Evolutionary conservation across 2,797 vertebrate species (phyloP).

Genomic region (Acipenser oxyrinchus): DNA sequence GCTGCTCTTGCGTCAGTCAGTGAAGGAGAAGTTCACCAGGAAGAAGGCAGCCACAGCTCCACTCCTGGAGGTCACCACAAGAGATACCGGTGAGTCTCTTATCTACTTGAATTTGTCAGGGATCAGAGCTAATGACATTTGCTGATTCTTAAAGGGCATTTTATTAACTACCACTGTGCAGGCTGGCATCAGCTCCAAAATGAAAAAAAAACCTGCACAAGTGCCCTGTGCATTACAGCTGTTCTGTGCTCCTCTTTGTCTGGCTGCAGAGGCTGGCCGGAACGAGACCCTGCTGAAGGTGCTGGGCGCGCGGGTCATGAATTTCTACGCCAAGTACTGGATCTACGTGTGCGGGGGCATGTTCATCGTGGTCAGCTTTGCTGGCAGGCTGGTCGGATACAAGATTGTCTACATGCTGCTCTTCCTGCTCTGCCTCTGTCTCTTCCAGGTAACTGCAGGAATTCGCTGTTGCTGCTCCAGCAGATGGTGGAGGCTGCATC

Average conservation of each 20-base stretch:
- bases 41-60: conserved; percentile 34
- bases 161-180: no score
- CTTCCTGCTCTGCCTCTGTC: conserved; percentile 84
- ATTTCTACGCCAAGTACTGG: conserved; percentile 86
- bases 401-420: conserved; percentile 96
- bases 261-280: conserved; percentile 24
- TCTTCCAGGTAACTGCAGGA: conserved; percentile 75
- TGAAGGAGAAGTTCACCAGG: conserved; percentile 77
- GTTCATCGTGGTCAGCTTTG: conserved; percentile 92
- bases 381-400: conserved; percentile 87
- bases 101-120: not conserved
- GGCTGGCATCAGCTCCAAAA: no score
- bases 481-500: no score
- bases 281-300: conserved; percentile 61
- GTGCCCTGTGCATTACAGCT: no score
- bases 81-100: conserved; percentile 40
- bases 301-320: conserved; percentile 66
- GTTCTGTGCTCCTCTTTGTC: not conserved
- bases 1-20: conserved; percentile 79
- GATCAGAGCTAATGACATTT: not conserved
- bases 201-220: no score
- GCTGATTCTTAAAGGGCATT: no score
- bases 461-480: no score
- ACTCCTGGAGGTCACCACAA: conserved; percentile 63
- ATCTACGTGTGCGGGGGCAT: conserved; percentile 89